These are phyloP conservation scores for Heterohyrax brucei DNA, from an alignment of 2,797 vertebrate species.

Conservation along the genomic window DNA sequence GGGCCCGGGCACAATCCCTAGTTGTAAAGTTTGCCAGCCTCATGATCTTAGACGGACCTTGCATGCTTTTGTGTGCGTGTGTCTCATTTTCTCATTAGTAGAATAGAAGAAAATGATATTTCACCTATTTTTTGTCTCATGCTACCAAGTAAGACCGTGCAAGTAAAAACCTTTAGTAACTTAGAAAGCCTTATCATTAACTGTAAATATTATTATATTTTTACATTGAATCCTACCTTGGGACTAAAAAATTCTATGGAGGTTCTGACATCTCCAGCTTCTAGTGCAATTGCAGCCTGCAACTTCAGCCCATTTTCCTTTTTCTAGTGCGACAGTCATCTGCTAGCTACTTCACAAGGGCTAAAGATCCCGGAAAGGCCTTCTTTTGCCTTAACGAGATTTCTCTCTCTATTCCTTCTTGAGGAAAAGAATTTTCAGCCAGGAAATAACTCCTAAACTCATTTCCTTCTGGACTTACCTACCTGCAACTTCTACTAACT, in stretches of 20 bases:
- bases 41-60: constrained; percentile 52
- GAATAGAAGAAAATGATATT: constrained; percentile 29
- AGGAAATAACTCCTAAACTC: neutral
- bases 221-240: neutral
- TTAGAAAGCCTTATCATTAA: neutral
- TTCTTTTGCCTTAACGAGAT: constrained; percentile 6
- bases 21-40: neutral
- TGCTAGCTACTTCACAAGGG: neutral
- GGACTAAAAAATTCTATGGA: neutral
- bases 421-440: constrained; percentile 8
- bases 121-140: constrained; percentile 19
- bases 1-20: neutral
- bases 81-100: constrained; percentile 49
- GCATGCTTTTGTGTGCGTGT: neutral
- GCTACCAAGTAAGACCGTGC: neutral
- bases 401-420: neutral
- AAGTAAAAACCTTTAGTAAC: neutral
- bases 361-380: constrained; percentile 8
- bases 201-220: neutral
- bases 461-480: constrained; percentile 1
- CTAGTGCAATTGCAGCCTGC: neutral
- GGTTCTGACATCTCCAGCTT: constrained; percentile 4
- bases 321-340: neutral
- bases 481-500: neutral
- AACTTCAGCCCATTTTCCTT: constrained; percentile 20